Evolutionary conservation across 2,888 invertebrate species (phyloP), one percentile per base, ranked within the genome.

Genomic region (Lomographa bimaculata): DNA sequence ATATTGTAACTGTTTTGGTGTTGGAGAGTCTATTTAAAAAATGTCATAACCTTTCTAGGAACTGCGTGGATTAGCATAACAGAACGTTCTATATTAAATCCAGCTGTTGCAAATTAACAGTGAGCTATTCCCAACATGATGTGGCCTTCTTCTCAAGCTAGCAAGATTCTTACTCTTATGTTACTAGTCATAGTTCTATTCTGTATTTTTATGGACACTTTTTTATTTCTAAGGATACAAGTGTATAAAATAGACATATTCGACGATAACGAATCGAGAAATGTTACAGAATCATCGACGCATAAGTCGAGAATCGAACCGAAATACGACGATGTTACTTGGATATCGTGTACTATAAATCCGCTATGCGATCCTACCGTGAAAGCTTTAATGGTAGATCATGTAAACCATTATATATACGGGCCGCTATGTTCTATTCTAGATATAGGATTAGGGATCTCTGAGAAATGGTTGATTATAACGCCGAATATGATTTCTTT

Each of bases 401-500:
- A 95, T 49, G 91, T 94, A 2, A 96, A 96, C 68, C 95, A 95
- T 63, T 97, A 96, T 64, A 81, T 97, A 8, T 93, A 96, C 62
- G 94, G 94, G 1, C 97, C 97, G 0, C 71, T 95, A 24, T 94
- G 95, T n/a, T 91, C 93, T 2, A 78, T 95, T 9, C 82, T 95
- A 16, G 95, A 96, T 67, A 77, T 91, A 58, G 75, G 93, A 3
- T 74, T 94, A 9, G 90, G 91, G 1, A 92, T 95, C 55, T 94
- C 93, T 0, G 81, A 90, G 3, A 85, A 79, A 26, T 71, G 83
- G 72, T 62, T 81, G 1, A 85, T 93, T 30, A 91, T 97, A 43
- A 95, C 96, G 0, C 95, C 97, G 0, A 96, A 97, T 75, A 92
- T 93, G 85, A 95, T 97, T 59, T 96, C 96, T 18, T 91, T 93